Conservation (phyloP, 1,140 invertebrate species). For the Apis dorsata region DNA sequence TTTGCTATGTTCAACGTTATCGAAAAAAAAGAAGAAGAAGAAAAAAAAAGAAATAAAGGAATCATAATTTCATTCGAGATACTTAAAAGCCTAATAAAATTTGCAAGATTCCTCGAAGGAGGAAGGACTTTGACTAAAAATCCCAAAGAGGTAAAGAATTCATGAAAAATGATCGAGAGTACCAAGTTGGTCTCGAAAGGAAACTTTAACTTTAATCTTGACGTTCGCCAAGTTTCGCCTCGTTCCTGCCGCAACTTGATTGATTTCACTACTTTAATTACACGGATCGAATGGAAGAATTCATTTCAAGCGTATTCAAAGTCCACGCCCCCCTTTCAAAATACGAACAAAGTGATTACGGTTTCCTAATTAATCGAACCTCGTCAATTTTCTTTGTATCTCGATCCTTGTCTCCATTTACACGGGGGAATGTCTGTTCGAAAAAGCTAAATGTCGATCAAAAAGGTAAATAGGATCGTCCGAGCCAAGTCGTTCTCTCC, state of each 20-base stretch:
- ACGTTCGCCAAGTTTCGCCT: not conserved
- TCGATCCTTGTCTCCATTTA: no score
- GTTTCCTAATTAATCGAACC: not conserved
- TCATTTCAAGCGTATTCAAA: not conserved
- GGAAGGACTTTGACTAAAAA: not conserved
- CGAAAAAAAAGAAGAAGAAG: no score
- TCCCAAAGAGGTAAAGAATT: conserved; percentile 12
- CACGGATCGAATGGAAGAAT: not conserved
- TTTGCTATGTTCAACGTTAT: no score
- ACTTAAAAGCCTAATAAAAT: conserved; percentile 5
- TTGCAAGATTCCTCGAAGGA: not conserved
- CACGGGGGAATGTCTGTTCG: no score
- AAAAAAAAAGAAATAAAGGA: not conserved
- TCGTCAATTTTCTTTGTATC: not conserved
- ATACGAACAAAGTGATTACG: not conserved
- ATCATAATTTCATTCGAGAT: not conserved
- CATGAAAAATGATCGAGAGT: conserved; percentile 19
- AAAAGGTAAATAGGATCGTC: not conserved
- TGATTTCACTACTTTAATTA: conserved; percentile 5
- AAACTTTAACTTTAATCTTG: not conserved
- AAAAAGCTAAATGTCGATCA: not conserved
- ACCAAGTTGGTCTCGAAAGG: not conserved
- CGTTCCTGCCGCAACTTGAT: not conserved
- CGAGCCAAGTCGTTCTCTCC: not conserved
- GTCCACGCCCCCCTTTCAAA: not conserved